phyloP scores from a whole-genome alignment of 2,888 invertebrate genomes.

The Aspidiotus rigidus region DNA sequence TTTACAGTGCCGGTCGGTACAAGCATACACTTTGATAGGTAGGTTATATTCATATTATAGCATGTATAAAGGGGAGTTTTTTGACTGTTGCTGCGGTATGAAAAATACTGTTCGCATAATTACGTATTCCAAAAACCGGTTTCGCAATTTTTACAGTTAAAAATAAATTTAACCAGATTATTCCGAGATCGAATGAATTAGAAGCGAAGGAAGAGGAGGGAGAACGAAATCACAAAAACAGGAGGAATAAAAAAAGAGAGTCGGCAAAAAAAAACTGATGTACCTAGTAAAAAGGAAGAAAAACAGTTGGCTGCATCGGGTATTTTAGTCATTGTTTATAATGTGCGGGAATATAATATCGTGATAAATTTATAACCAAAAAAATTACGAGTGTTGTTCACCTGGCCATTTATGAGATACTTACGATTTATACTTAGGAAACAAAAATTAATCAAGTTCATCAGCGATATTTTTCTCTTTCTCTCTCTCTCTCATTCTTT shows the following conservation, averaged over 20 bases:
- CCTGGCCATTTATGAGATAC: background rate
- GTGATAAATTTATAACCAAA: background rate
- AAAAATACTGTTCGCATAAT: slow-evolving; percentile 32
- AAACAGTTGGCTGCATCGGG: background rate
- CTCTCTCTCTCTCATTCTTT: no score
- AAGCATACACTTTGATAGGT: no score
- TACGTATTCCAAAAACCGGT: slow-evolving; percentile 34
- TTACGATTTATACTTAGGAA: no score
- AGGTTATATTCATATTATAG: background rate
- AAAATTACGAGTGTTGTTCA: background rate
- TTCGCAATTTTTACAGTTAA: slow-evolving; percentile 32
- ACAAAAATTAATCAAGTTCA: no score
- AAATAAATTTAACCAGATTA: slow-evolving; percentile 30
- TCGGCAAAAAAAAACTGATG: background rate
- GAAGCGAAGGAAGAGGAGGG: background rate
- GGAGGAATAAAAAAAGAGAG: background rate
- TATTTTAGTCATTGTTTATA: background rate
- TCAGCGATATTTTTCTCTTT: no score
- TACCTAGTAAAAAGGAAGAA: background rate
- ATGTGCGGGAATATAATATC: no score
- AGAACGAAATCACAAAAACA: background rate
- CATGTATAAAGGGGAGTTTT: slow-evolving; percentile 18
- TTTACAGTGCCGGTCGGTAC: background rate
- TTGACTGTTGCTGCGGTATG: slow-evolving; percentile 11
- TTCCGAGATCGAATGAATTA: background rate